Evolutionary conservation across 1,140 invertebrate genomes (phyloP).

Genomic region (Anoplophora glabripennis): DNA sequence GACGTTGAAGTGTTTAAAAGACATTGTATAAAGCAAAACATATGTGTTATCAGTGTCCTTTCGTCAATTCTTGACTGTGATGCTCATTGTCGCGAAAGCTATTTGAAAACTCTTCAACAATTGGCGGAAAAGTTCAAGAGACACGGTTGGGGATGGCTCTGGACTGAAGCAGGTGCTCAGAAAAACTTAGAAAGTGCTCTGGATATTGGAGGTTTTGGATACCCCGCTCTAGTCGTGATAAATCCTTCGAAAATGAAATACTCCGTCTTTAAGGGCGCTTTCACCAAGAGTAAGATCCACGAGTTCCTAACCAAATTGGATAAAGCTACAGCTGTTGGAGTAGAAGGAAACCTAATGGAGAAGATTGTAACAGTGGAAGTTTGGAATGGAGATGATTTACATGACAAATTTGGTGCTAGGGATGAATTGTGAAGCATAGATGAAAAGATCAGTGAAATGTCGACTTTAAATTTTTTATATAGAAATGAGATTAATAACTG

Average conservation of each 20-base stretch:
- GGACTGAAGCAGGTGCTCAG: slow-evolving; percentile 80
- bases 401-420: not conserved
- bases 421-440: not conserved
- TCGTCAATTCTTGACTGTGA: slow-evolving; percentile 97
- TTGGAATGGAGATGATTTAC: slow-evolving; percentile 1
- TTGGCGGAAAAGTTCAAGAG: slow-evolving; percentile 90
- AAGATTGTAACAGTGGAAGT: not conserved
- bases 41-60: slow-evolving; percentile 90
- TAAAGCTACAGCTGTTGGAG: no score
- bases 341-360: not conserved
- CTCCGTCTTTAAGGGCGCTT: slow-evolving; percentile 88
- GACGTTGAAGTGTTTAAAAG: slow-evolving; percentile 63
- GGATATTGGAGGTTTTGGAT: slow-evolving; percentile 87
- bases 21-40: slow-evolving; percentile 75
- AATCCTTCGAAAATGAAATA: slow-evolving; percentile 96
- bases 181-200: slow-evolving; percentile 78
- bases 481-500: no score
- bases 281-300: slow-evolving; percentile 83
- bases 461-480: no score
- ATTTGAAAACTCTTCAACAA: slow-evolving; percentile 69
- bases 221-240: slow-evolving; percentile 90
- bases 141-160: slow-evolving; percentile 88
- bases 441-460: no score
- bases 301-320: slow-evolving; percentile 19
- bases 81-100: slow-evolving; percentile 85